Conservation (phyloP, 1,140 invertebrate species). For the Dryas iulia region DNA sequence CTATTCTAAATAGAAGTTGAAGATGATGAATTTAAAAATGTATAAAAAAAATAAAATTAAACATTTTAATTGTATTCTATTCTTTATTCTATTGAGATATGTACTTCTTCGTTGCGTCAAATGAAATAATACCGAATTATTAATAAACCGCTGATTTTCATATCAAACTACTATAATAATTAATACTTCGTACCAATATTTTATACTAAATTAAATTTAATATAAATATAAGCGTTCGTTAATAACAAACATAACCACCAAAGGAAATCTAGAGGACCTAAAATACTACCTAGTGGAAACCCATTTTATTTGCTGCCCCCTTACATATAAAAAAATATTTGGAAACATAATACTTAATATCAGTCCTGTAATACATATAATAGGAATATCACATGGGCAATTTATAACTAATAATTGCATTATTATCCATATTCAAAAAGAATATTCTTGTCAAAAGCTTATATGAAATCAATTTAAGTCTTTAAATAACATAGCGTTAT, state of each 20-base stretch:
- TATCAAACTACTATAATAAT: not conserved
- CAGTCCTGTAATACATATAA: not conserved
- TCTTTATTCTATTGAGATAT: not conserved
- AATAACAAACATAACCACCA: not conserved
- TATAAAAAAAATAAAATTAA: not conserved
- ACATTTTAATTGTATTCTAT: not conserved
- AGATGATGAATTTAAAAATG: not conserved
- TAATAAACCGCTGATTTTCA: not conserved
- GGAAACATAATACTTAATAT: conserved; percentile 1
- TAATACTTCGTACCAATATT: not conserved
- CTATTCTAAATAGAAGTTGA: no score
- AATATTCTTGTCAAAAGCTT: not conserved
- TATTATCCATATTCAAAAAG: not conserved
- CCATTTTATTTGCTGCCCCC: not conserved
- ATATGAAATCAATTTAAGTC: not conserved
- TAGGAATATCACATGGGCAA: not conserved
- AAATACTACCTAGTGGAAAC: not conserved
- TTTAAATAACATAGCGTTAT: conserved; percentile 24
- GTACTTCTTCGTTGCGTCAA: not conserved
- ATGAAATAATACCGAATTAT: not conserved
- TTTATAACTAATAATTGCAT: not conserved
- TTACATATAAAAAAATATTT: conserved; percentile 1
- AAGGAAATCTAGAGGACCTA: not conserved
- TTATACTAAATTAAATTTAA: not conserved
- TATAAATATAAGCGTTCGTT: not conserved